A percentile compares a stretch with the other conserved stretches of the same genome.
Evolutionary conservation across 2,888 invertebrate genomes (phyloP).

Genomic region (Tachina grossa): DNA sequence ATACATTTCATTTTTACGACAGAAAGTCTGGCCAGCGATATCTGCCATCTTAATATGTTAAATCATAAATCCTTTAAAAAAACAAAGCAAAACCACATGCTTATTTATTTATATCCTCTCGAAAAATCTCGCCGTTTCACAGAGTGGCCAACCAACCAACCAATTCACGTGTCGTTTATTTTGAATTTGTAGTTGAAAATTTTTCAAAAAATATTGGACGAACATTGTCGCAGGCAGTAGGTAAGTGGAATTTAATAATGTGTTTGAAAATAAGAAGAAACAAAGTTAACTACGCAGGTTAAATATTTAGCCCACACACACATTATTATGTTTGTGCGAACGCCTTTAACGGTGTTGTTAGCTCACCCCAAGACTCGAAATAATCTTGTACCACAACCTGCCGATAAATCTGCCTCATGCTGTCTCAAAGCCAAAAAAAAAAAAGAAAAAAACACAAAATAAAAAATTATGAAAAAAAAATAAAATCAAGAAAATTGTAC

Average conservation of each 20-base stretch:
- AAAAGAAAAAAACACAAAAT: slow-evolving; percentile 35
- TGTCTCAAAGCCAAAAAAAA: slow-evolving; percentile 49
- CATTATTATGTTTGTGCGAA: slow-evolving; percentile 57
- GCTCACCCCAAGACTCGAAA: slow-evolving; percentile 63
- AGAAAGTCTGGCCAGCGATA: slow-evolving; percentile 31
- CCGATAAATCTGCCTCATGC: slow-evolving; percentile 70
- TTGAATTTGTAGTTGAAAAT: slow-evolving; percentile 50
- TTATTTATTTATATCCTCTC: slow-evolving; percentile 43
- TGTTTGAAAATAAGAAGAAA: not conserved
- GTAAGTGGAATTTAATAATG: slow-evolving; percentile 57
- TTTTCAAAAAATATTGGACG: slow-evolving; percentile 26
- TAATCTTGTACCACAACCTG: slow-evolving; percentile 63
- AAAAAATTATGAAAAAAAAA: slow-evolving; percentile 46
- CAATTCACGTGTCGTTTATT: slow-evolving; percentile 58
- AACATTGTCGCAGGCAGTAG: slow-evolving; percentile 28
- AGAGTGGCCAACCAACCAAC: slow-evolving; percentile 34
- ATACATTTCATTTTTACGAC: not conserved
- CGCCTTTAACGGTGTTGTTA: slow-evolving; percentile 66
- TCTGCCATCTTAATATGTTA: slow-evolving; percentile 68
- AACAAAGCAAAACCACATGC: slow-evolving; percentile 59
- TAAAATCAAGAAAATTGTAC: slow-evolving; percentile 10
- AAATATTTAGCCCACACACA: slow-evolving; percentile 61
- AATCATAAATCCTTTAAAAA: slow-evolving; percentile 65
- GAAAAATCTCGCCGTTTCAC: slow-evolving; percentile 50
- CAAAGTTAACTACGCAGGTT: slow-evolving; percentile 42